Percentiles rank a stretch among this genome's conserved stretches.
Evolutionary conservation across 2,888 invertebrate species (phyloP).

Genomic region (Tipula vernalis): DNA sequence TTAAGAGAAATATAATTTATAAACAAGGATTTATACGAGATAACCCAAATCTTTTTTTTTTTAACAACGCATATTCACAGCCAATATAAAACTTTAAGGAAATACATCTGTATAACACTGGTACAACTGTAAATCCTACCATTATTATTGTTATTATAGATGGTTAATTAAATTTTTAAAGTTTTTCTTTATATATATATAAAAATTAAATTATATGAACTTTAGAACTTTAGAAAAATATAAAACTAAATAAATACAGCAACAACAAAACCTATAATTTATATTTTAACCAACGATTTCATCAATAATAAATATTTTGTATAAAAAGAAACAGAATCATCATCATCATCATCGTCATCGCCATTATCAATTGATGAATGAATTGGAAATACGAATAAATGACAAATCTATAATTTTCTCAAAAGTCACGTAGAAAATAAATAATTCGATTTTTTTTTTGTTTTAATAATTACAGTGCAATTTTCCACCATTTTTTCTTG

Average conservation of each 20-base stretch:
- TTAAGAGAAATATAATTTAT: too few relatives aligned
- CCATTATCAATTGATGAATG: background rate
- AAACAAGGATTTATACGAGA: background rate
- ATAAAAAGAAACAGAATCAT: background rate
- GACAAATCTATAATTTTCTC: constrained; percentile 4
- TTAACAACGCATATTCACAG: too few relatives aligned
- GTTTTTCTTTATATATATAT: background rate
- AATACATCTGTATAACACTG: background rate
- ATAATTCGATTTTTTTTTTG: background rate
- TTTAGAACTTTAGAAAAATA: background rate
- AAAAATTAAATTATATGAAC: background rate
- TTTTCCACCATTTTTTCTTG: background rate
- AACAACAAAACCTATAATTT: background rate
- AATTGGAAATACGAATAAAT: background rate
- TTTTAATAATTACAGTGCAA: background rate
- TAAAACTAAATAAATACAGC: background rate
- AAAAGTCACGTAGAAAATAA: background rate
- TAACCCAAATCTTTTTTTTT: background rate
- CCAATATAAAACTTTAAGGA: background rate
- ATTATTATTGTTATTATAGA: background rate
- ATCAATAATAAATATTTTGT: background rate
- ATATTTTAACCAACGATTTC: background rate
- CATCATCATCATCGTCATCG: background rate
- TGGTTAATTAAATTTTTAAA: background rate
- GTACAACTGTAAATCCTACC: background rate